phyloP scores from a whole-genome alignment of 1,140 invertebrate species.

The Aphaenogaster floridana region DNA sequence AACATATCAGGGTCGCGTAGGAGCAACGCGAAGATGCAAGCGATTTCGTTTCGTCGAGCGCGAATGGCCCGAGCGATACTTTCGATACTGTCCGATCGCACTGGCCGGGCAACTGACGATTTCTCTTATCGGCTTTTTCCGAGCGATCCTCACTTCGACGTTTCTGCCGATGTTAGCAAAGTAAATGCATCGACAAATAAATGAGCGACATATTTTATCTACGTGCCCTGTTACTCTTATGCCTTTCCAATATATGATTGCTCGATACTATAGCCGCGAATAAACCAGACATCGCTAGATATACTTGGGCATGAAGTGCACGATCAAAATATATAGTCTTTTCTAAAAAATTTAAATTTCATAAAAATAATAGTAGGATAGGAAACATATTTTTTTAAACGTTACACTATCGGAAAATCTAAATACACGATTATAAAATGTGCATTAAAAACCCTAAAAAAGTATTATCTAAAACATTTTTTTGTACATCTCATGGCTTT shows the following conservation, averaged over 20 bases:
- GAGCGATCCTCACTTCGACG: not conserved
- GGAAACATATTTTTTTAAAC: not conserved
- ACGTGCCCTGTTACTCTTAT: not conserved
- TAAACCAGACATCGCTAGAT: not conserved
- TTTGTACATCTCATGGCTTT: not conserved
- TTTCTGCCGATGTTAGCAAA: slow-evolving; percentile 2
- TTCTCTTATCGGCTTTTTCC: slow-evolving; percentile 13
- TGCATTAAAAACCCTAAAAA: not conserved
- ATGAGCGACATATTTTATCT: slow-evolving; percentile 4
- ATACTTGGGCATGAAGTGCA: not conserved
- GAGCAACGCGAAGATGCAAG: slow-evolving; percentile 33
- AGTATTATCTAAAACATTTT: not conserved
- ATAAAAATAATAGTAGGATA: not conserved
- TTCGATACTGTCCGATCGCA: slow-evolving; percentile 40
- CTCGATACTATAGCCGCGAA: not conserved
- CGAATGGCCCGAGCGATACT: slow-evolving; percentile 17
- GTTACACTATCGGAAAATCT: not conserved
- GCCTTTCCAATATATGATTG: not conserved
- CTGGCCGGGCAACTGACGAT: slow-evolving; percentile 7
- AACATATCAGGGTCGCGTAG: slow-evolving; percentile 2
- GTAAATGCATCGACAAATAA: slow-evolving; percentile 3
- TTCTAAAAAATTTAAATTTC: not conserved
- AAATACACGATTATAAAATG: not conserved
- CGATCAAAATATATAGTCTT: not conserved
- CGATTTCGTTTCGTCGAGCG: slow-evolving; percentile 18